Base-by-base conservation (phyloP, 35 echinoderm and acorn worm species). In the Anneissia japonica region DNA sequence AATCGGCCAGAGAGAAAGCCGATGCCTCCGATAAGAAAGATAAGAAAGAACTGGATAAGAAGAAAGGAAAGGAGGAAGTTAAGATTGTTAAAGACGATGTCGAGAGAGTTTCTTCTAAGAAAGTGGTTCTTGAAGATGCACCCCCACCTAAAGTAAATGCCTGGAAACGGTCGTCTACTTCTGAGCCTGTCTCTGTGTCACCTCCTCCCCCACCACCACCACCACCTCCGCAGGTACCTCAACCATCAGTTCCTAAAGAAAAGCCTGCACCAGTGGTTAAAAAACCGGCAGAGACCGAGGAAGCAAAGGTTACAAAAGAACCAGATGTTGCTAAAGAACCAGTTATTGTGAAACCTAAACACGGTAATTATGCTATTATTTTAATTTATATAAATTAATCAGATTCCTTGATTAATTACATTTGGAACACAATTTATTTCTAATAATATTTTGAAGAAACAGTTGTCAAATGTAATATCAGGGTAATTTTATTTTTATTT, bases 91-190 rank as follows among this genome's bases (percentile, higher is more conserved):
- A 51, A 38, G 81, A 31, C 14, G 55, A 38, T 30, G 39, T 51
- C 35, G 43, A 51, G 23, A 29, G 55, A 31, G 41, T 32, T 30
- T 41, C 39, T 30, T 51, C 81, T 11, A 83, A 83, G 34, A 35
- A 83, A 30, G 41, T 51, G 34, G 32, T 35, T 83, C 37, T 38
- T 77, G 76, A 37, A 39, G 72, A 88, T 46, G 38, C 90, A 39
- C 90, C 85, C 12, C 90, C 90, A n/a, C 90, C 90, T 32, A 92
- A 92, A 87, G 90, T 92, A 2, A 92, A 92, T 77, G 90, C 90
- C 36, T 92, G 90, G 90, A 92, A 72, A 32, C 87, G 87, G 88
- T 74, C 84, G 26, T 75, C 84, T 40, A 36, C 73, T 78, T 83
- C 46, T 73, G 32, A 72, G 37, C 64, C 51, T 9, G 90, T 77